phyloP scores from a whole-genome alignment of 2,797 vertebrate species.

The Galagoides demidoff region DNA sequence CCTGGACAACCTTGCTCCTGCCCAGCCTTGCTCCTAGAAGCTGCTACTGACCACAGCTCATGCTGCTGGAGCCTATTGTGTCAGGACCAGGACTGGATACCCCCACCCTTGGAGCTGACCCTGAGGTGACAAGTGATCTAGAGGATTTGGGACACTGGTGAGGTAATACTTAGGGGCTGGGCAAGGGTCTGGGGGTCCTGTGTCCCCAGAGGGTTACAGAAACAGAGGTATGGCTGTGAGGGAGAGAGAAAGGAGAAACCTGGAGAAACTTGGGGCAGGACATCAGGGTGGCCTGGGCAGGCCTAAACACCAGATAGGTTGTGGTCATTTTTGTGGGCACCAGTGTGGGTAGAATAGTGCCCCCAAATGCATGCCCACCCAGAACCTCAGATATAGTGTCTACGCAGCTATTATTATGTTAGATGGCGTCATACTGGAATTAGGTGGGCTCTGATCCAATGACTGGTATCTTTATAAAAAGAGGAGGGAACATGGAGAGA shows the following conservation, averaged over 20 bases:
- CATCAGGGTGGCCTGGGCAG: not conserved
- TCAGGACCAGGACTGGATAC: not conserved
- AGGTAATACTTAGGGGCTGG: not conserved
- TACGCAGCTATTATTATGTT: not conserved
- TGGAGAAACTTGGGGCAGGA: not conserved
- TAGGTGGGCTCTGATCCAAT: accelerated
- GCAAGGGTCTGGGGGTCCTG: no score
- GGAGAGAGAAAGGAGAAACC: not conserved
- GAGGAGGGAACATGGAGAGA: not conserved
- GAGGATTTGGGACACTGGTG: not conserved
- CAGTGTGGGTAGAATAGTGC: not conserved
- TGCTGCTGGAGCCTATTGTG: not conserved
- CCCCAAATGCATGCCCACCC: no score
- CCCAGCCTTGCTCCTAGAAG: not conserved
- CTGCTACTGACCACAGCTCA: not conserved
- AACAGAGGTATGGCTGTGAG: accelerated
- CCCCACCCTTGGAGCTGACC: not conserved
- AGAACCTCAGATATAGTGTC: not conserved
- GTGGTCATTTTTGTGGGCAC: accelerated
- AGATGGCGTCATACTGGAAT: accelerated
- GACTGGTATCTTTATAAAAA: not conserved
- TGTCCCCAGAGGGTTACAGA: not conserved
- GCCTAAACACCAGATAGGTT: not conserved
- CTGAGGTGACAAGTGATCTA: not conserved
- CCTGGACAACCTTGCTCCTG: not conserved